Evolutionary conservation across 2,888 invertebrate genomes (phyloP).

Genomic region (Opisthograptis luteolata): DNA sequence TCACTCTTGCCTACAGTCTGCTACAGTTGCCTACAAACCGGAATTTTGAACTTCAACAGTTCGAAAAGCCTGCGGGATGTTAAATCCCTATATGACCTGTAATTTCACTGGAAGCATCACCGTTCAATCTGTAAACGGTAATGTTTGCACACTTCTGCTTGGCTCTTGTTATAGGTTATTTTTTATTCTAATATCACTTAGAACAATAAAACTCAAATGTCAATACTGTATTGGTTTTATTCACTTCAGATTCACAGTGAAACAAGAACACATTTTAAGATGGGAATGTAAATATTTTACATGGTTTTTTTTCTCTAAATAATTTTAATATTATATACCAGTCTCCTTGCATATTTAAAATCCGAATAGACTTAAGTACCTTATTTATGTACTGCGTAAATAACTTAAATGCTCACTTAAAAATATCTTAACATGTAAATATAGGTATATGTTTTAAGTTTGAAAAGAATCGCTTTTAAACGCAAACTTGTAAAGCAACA

Average conservation of each 20-base stretch:
- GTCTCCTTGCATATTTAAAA: constrained; percentile 79
- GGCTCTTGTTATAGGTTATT: too few relatives aligned
- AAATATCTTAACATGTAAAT: constrained; percentile 52
- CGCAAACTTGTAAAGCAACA: constrained; percentile 39
- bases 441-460: constrained; percentile 52
- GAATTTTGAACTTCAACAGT: too few relatives aligned
- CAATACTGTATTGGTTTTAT: constrained; percentile 83
- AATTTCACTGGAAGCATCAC: too few relatives aligned
- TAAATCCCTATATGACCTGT: too few relatives aligned
- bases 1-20: too few relatives aligned
- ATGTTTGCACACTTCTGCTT: too few relatives aligned
- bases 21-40: too few relatives aligned
- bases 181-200: too few relatives aligned
- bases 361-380: constrained; percentile 76
- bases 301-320: constrained; percentile 55
- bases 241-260: constrained; percentile 61
- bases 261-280: constrained; percentile 57
- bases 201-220: constrained; percentile 58
- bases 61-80: too few relatives aligned
- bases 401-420: constrained; percentile 81
- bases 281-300: constrained; percentile 77
- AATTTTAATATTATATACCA: constrained; percentile 75
- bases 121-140: too few relatives aligned
- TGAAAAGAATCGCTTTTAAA: constrained; percentile 62
- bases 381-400: constrained; percentile 61